Percentiles rank a stretch among this genome's conserved stretches.
These are phyloP conservation scores for Ptychadena robeensis DNA, from an alignment of 2,797 vertebrate genomes.

Conservation along the genomic window DNA sequence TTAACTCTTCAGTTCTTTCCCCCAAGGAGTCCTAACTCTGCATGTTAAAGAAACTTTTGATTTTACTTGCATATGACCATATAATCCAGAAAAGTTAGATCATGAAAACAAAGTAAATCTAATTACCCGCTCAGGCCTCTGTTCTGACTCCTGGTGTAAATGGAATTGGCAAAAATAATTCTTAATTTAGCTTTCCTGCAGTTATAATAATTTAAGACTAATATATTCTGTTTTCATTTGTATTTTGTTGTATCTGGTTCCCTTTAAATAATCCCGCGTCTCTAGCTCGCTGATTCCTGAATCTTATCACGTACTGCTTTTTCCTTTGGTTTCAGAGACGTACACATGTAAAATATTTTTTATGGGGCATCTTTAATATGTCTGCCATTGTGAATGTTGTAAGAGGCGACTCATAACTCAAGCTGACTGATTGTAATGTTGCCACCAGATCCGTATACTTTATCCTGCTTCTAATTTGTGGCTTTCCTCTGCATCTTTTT, in stretches of 20 bases:
- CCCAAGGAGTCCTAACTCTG: too few relatives aligned
- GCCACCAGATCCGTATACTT: background rate
- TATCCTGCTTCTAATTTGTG: slow-evolving; percentile 39
- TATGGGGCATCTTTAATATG: slow-evolving; percentile 44
- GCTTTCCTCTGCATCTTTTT: slow-evolving; percentile 1
- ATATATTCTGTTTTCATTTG: too few relatives aligned
- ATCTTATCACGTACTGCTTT: background rate
- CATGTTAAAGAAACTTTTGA: too few relatives aligned
- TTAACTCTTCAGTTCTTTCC: too few relatives aligned
- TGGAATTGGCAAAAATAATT: too few relatives aligned
- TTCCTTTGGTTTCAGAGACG: slow-evolving; percentile 9
- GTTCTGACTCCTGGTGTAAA: too few relatives aligned
- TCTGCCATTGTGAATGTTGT: slow-evolving; percentile 35
- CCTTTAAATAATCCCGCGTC: background rate
- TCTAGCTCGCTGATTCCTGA: background rate
- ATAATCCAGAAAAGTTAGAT: too few relatives aligned
- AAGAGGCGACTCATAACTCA: slow-evolving; percentile 33
- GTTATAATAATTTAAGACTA: too few relatives aligned
- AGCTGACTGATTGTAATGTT: background rate
- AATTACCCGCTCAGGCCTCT: too few relatives aligned
- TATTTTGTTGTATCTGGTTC: background rate
- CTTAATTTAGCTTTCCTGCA: too few relatives aligned
- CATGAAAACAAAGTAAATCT: too few relatives aligned
- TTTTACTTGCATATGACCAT: too few relatives aligned
- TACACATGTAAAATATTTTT: slow-evolving; percentile 40